A percentile compares a stretch with the other conserved stretches of the same genome.
Evolutionary conservation across 2,888 invertebrate species (phyloP).

Genomic region (Julus scandinavius): DNA sequence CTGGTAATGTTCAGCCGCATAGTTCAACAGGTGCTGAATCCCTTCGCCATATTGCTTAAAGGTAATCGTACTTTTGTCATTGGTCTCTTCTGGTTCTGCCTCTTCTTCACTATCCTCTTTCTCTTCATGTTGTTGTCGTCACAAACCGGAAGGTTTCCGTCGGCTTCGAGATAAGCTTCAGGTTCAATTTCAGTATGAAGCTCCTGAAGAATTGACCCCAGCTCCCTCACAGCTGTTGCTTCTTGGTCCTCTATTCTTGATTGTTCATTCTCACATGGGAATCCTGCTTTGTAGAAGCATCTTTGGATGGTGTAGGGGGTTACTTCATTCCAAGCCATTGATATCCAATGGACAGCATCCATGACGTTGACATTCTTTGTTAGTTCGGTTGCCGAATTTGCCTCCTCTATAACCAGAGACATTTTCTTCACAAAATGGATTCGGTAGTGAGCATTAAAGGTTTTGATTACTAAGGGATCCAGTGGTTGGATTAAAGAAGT

Average conservation of each 20-base stretch:
- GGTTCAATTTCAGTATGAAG: neutral
- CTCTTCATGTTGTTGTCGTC: neutral
- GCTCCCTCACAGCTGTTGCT: neutral
- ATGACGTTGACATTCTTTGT: neutral
- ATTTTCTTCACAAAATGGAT: conserved; percentile 21
- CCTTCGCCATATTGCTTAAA: too few species aligned
- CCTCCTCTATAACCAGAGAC: neutral
- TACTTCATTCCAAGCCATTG: neutral
- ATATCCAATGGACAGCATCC: conserved; percentile 39
- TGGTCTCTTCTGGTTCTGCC: too few species aligned
- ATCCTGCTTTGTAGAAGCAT: neutral
- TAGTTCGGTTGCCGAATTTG: conserved; percentile 3
- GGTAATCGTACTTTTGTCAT: too few species aligned
- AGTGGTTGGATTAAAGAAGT: neutral
- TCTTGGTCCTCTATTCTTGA: neutral
- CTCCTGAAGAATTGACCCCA: neutral
- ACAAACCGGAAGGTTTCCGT: neutral
- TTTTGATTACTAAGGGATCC: too few species aligned
- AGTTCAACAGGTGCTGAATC: too few species aligned
- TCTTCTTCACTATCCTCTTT: too few species aligned
- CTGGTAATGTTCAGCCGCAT: too few species aligned
- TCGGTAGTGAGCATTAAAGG: neutral
- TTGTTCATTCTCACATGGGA: neutral
- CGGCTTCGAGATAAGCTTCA: neutral
- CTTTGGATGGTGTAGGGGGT: neutral